Base-by-base conservation (phyloP, 2,113 vertebrate species). In the Daphoenositta chrysoptera region DNA sequence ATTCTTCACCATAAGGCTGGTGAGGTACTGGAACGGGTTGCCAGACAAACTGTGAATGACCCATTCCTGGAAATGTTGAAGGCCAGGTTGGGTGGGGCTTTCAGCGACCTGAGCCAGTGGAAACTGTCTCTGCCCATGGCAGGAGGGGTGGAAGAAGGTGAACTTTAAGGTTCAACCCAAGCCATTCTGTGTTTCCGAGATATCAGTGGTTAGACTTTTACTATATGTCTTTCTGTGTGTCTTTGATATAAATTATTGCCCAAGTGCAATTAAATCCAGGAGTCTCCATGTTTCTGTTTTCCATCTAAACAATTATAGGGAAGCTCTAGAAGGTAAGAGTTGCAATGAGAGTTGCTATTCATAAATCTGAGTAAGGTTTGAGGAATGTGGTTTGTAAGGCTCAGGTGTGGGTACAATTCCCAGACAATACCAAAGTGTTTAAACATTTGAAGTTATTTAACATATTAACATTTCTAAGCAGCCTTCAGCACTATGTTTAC, bases 41-140 rank as follows among this genome's bases (percentile, higher is more conserved):
- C 17, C 16, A 39, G 61, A 50, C 35, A 68, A 68, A 60, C 30
- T 37, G 6, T 28, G 27, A 21, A 15, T 63, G 27, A 13, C 3
- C 23, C 13, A 22, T 63, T 42, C 23, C 27, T 63, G 20, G 16
- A 39, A n/a, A 14, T 23, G 42, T 23, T n/a, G 23, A n/a, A 69
- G 61, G 54, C 16, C 20, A 2, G 39, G 16, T 2, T 63, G 19
- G 27, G 18, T 13, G 11, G 15, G 42, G 23, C 23, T 87, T 28
- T 75, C 22, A 54, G 20, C 0, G 1, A n/a, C 35, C 15, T 56
- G 31, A 17, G 22, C 2, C 11, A 19, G 10, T 30, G 33, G 14
- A n/a, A 76, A 17, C 13, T 54, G 7, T 10, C 27, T 27, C 56
- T 77, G 27, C 5, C 30, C 0, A 0, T 15, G 33, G 31, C 27